Base-by-base conservation (phyloP, 2,797 vertebrate species). In the Gorsachius magnificus region DNA sequence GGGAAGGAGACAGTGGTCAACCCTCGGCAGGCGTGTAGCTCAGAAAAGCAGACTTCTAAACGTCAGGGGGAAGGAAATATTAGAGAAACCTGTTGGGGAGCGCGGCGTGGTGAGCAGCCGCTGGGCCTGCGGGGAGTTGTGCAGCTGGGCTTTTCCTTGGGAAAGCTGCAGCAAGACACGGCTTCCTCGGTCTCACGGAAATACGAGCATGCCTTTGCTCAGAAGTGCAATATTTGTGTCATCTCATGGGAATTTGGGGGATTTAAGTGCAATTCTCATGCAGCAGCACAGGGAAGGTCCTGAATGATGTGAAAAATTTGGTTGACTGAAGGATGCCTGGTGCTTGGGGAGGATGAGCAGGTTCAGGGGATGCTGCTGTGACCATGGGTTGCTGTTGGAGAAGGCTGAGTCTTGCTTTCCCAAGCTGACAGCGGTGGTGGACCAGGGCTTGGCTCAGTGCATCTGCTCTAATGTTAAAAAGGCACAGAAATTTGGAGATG, bases 171-270 rank as follows among this genome's bases (percentile, higher is more conserved):
- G 43, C 33, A 17, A 35, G 63, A 33, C 56, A n/a, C 2, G 8
- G 5, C 15, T n/a, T 61, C 7, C 53, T 43, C 3, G 3, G 29
- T 56, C 58, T 29, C 13, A 1, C 1, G 10, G 81, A 77, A 85
- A 29, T 6, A 14, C 0, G 11, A 72, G 56, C 15, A 1, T 22
- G 66, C 14, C 48, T 72, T 26, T 9, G 54, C 36, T 38, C 24
- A 4, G 48, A 46, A 15, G 9, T 11, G 19, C 0, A 0, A 38
- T 21, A 10, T 45, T 83, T 64, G 41, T 41, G 1, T 0, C 33
- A 76, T 71, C 35, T 69, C 31, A 4, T 1, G 12, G 75, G 28
- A 54, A 28, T 65, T 35, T 28, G 35, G 3, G 24, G 41, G 25
- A 15, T 79, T 65, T 38, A 38, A 12, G 46, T 54, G 79, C 46